Conservation (phyloP, 2,113 vertebrate species). For the Acanthisitta chloris region DNA sequence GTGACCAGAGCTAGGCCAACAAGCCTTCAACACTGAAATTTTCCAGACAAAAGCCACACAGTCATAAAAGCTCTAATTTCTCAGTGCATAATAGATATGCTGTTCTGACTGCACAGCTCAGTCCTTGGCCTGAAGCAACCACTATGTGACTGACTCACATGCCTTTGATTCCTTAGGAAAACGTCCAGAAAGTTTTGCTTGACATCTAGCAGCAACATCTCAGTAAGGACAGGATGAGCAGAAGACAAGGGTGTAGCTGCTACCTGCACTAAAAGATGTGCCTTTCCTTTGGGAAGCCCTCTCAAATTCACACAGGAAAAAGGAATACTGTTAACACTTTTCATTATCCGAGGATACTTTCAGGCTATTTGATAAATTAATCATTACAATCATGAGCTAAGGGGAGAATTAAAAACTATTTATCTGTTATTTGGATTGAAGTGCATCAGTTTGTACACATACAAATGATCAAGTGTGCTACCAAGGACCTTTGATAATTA, state of each 20-base stretch:
- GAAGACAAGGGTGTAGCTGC: neutral
- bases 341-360: neutral
- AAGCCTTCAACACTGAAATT: neutral
- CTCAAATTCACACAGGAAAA: neutral
- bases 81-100: neutral
- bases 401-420: neutral
- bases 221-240: fast-evolving
- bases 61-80: neutral
- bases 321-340: neutral
- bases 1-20: neutral
- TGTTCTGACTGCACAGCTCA: neutral
- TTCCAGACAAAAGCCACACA: neutral
- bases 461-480: neutral
- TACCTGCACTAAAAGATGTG: neutral
- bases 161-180: neutral
- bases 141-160: neutral
- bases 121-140: neutral
- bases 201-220: neutral
- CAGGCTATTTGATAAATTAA: neutral
- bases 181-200: neutral
- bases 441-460: neutral
- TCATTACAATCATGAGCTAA: neutral
- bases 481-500: neutral
- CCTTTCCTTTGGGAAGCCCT: neutral
- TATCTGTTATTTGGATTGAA: neutral